Evolutionary conservation across 2,797 vertebrate genomes (phyloP), one percentile per base, ranked within the genome.

Genomic region (Catamblyrhynchus diadema): DNA sequence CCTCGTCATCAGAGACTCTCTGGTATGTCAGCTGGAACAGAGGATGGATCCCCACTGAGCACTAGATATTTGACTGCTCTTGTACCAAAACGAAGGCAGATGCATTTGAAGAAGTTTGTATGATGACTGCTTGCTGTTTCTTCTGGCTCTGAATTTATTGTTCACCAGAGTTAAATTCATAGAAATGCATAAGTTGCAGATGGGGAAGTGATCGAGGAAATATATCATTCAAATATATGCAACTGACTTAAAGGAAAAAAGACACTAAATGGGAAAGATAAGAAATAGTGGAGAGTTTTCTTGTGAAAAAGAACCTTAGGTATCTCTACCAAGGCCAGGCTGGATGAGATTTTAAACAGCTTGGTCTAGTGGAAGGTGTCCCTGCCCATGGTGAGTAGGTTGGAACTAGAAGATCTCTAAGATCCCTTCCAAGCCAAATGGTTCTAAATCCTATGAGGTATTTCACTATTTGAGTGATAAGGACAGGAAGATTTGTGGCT

Each of bases 401-500:
- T 77, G 28, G 27, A 82, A 60, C 28, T 27, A 20, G 23, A 48
- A 3, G 10, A 30, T 65, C 41, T 60, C 48, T 39, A 65, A 27
- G 10, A 48, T 39, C 41, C 10, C 14, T 60, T 60, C 35, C 21
- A 44, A 30, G 8, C 27, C 39, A 60, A 47, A 27, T 13, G 0
- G 1, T 47, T 86, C 14, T n/a, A 3, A 61, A 37, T 70, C 64
- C 45, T 33, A 2, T 53, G 47, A 77, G 27, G 7, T 93, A 95
- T 97, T 97, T 97, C 92, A 90, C 39, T 81, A 54, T 95, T 97
- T 96, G 91, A 97, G 91, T 93, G 92, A 83, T 95, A 97, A 94
- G 65, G 78, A 95, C 86, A 94, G 87, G 87, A 96, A 90, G 91
- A 96, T 97, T 96, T 96, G 95, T 91, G 83, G 88, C 91, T 93